Base-by-base conservation (phyloP, 1,140 invertebrate genomes). In the Caenorhabditis briggsae region DNA sequence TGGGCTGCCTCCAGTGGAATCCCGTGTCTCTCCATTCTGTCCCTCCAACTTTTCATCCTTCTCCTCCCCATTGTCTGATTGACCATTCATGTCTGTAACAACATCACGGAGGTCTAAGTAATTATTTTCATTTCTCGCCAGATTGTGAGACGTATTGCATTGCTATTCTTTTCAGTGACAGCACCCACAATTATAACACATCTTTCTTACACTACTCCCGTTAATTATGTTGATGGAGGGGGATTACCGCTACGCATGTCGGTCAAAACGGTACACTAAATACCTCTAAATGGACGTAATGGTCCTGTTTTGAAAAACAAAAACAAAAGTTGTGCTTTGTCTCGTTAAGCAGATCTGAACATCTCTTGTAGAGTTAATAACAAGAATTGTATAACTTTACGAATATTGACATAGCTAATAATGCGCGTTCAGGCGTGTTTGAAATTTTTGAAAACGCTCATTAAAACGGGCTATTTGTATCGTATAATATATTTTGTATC, bases 1-100 rank as follows among this genome's bases (percentile, higher is more conserved):
- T 5, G 86, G 86, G 41, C 85, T 86, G 5, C 85, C 85, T 58
- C 85, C 85, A 46, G 70, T 82, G 0, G 85, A 86, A 25, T 82
- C 70, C 33, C 85, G 43, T 33, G 70, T 50, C 70, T 78, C 70
- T 9, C 70, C 70, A 12, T 78, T 46, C 43, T 59, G 82, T 46
- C 70, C 78, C 25, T 64, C 50, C 2, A 56, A 23, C 11, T 61
- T 82, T 12, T 64, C 85, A 33, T 86, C 70, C 18, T 74, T 85
- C 33, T 85, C 84, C 11, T 85, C 84, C 18, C 83, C 46, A 59
- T 61, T 84, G 61, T 65, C 84, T 33, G 50, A 48, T 43, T 41
- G 64, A 55, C 25, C 58, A 56, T 70, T 58, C 8, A 53, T 11
- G 23, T 78, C 33, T 85, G 61, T 85, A 65, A 85, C 74, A 85